Base-by-base conservation (phyloP, 2,113 vertebrate genomes). In the Hipposideros armiger region DNA sequence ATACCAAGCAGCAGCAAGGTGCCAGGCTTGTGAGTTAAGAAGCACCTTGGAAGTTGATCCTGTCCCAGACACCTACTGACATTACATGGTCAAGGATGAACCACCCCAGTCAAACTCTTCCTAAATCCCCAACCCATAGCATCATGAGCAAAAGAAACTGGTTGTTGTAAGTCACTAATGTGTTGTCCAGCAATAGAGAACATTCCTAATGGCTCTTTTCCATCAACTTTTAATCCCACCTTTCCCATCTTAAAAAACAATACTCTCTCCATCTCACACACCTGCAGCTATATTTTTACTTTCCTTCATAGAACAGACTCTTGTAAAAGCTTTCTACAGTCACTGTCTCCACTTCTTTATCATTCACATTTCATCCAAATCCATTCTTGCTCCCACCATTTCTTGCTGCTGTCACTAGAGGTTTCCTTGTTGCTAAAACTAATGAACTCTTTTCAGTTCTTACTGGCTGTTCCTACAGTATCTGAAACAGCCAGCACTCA, bases 191-290 rank as follows among this genome's bases (percentile, higher is more conserved):
- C 17, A 92, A 94, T 7, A 92, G 22, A 85, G 73, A 85, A 77
- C 20, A 90, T 47, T 76, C 7, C 5, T 72, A 87, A 42, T 14
- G 22, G 24, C n/a, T 90, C 24, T 16, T 72, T 77, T 66, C 17
- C 6, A 77, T 64, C 30, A 80, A 62, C 52, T 91, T 86, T 89
- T 66, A 76, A 64, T 28, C 52, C 28, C 60, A 45, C 19, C 1
- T 77, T 72, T 73, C 67, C 80, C n/a, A 81, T 67, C 66, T 11
- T 47, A 50, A 93, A 90, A 95, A 90, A 86, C 14, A 83, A 32
- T 42, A 45, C 62, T 64, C 16, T 58, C 11, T 40, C n/a, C 2
- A 72, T 30, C 28, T 95, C 36, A 58, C 47, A 47, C 6, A 47
- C 15, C 47, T 42, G 40, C 28, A 82, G 67, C 36, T 96, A 3